These are phyloP conservation scores for Drosophila rubida DNA, from an alignment of 2,888 invertebrate genomes.

Conservation along the genomic window DNA sequence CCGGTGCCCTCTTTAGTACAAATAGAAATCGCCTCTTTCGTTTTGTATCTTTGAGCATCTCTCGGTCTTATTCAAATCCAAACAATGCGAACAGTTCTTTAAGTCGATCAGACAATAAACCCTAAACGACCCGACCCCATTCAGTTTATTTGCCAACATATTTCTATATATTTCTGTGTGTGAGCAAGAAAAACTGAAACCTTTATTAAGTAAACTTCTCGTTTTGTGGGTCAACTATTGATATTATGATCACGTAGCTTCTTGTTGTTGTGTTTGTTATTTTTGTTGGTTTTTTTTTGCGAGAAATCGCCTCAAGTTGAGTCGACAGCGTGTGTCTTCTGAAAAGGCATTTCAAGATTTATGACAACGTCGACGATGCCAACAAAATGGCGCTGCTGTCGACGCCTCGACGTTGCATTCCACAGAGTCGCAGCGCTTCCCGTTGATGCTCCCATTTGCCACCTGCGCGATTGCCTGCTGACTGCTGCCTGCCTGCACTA, in stretches of 20 bases:
- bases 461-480: slow-evolving; percentile 66
- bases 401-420: slow-evolving; percentile 56
- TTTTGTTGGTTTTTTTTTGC: slow-evolving; percentile 40
- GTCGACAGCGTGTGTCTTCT: slow-evolving; percentile 22
- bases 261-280: slow-evolving; percentile 1
- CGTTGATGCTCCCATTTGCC: slow-evolving; percentile 75
- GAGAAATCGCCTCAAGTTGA: slow-evolving; percentile 67
- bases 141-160: slow-evolving; percentile 30
- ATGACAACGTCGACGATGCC: slow-evolving; percentile 51
- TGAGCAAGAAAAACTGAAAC: slow-evolving; percentile 26
- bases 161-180: neutral
- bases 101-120: slow-evolving; percentile 38
- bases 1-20: slow-evolving; percentile 32
- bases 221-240: slow-evolving; percentile 75
- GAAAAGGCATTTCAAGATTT: slow-evolving; percentile 63
- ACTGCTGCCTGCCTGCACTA: slow-evolving; percentile 50
- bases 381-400: slow-evolving; percentile 57
- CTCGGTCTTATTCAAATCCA: slow-evolving; percentile 25
- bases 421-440: slow-evolving; percentile 56
- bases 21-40: slow-evolving; percentile 13
- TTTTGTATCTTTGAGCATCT: slow-evolving; percentile 1
- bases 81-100: slow-evolving; percentile 36
- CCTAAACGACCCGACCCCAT: slow-evolving; percentile 24
- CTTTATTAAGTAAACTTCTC: slow-evolving; percentile 34
- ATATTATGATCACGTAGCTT: slow-evolving; percentile 78